These are phyloP conservation scores for Acanthopagrus latus DNA, from an alignment of 2,797 vertebrate genomes.

Conservation along the genomic window DNA sequence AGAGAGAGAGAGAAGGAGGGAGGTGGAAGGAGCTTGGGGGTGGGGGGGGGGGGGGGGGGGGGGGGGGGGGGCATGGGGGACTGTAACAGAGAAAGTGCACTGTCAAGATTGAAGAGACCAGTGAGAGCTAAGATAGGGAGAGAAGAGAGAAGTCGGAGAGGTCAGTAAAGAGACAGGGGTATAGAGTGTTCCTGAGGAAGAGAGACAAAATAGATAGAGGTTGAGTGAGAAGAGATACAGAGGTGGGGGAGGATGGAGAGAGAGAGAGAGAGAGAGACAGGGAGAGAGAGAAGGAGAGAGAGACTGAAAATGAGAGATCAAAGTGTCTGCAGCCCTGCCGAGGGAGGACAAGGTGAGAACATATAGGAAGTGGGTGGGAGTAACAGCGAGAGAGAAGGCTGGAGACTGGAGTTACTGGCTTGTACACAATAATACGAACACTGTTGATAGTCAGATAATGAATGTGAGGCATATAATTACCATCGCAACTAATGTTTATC, in stretches of 20 bases:
- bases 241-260: slow-evolving; percentile 24
- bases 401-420: background rate
- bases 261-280: background rate
- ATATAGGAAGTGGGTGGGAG: slow-evolving; percentile 18
- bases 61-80: background rate
- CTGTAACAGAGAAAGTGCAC: slow-evolving; percentile 49
- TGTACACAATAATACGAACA: slow-evolving; percentile 22
- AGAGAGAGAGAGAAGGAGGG: background rate
- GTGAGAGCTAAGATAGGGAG: slow-evolving; percentile 62
- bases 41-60: background rate
- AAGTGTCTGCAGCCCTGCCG: slow-evolving; percentile 44
- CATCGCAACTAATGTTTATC: background rate
- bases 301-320: slow-evolving; percentile 56
- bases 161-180: slow-evolving; percentile 65
- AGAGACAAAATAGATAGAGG: slow-evolving; percentile 57
- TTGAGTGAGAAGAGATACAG: slow-evolving; percentile 53
- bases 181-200: slow-evolving; percentile 61
- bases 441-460: background rate
- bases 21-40: background rate
- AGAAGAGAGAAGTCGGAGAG: slow-evolving; percentile 52
- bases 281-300: slow-evolving; percentile 2
- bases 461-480: background rate
- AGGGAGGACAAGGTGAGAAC: slow-evolving; percentile 47
- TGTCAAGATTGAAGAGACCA: slow-evolving; percentile 63
- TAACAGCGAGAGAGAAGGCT: slow-evolving; percentile 11